Base-by-base conservation (phyloP, 1,140 invertebrate genomes). In the Bradynema listronoti region DNA sequence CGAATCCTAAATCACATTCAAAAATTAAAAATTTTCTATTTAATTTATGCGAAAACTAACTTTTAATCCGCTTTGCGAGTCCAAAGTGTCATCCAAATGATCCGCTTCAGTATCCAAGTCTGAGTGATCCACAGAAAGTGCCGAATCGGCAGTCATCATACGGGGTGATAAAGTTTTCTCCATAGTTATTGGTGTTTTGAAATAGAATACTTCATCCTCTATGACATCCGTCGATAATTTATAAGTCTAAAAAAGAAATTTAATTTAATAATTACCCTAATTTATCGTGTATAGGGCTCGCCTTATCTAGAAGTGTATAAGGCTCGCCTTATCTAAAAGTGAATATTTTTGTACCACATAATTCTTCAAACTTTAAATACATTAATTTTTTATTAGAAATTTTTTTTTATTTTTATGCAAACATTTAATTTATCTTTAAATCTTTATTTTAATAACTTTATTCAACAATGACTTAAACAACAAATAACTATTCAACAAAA, bases 121-220 rank as follows among this genome's bases (percentile, higher is more conserved):
- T 11, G 11, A 19, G 36, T 39, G 36, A 19, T 39, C 36, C 11
- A 39, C 36, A 11, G 36, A 11, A 11, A 39, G 19, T 39, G 36
- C 11, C 36, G 36, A 11, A 19, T 39, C 36, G 36, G 36, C 11
- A 39, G 11, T 39, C 19, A 19, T 39, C 36, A 39, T 39, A 11
- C 19, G 36, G 19, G 36, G 36, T 39, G 36, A 39, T 39, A 39
- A n/a, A n/a, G n/a, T n/a, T n/a, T 87, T 88, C 58, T 84, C 82
- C 22, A 87, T 86, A 78, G 85, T 85, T 32, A 83, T 73, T 19
- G 80, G 74, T 58, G 86, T 85, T 51, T 87, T 84, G 80, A 92
- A 92, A 78, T 86, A 88, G 73, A 89, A 91, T 36, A 92, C 86
- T 82, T 97, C 93, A 82, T 97, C 92, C 63, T 90, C 86, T 6